Conservation (phyloP, 2,113 vertebrate species). For the Cryptotis parvus region DNA sequence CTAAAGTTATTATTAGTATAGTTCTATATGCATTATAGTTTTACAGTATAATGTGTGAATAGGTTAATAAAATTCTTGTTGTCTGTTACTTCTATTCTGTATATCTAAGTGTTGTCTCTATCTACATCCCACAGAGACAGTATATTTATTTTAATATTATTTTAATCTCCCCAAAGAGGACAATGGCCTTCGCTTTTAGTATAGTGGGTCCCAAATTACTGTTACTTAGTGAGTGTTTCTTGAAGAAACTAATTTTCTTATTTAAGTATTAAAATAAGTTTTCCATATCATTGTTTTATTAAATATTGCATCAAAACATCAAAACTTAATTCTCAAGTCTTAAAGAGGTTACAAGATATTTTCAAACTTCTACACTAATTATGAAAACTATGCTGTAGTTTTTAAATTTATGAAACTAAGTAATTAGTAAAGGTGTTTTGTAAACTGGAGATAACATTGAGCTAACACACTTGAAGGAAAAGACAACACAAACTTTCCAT, state of each 20-base stretch:
- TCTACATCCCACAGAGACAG: background rate
- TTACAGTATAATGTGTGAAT: background rate
- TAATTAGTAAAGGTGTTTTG: background rate
- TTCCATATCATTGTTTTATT: background rate
- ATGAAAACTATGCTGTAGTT: background rate
- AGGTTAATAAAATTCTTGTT: background rate
- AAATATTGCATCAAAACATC: slow-evolving; percentile 1
- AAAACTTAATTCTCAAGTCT: background rate
- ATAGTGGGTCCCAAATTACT: background rate
- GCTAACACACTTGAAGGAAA: background rate
- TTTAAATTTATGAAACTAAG: background rate
- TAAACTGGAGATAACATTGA: background rate
- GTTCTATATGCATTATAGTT: too few relatives aligned
- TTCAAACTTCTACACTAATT: background rate
- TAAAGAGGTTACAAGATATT: background rate
- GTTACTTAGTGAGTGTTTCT: background rate
- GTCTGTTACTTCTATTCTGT: background rate
- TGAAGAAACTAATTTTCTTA: background rate
- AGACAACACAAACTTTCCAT: background rate
- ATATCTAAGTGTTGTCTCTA: background rate
- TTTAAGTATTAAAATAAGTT: background rate
- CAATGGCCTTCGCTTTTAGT: background rate
- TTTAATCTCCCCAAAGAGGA: background rate
- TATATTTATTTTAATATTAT: background rate
- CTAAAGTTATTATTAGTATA: too few relatives aligned